A percentile compares a stretch with the other conserved stretches of the same genome.
Evolutionary conservation across 35 echinoderm and acorn worm species (phyloP).

Genomic region (Chiridota heheva): DNA sequence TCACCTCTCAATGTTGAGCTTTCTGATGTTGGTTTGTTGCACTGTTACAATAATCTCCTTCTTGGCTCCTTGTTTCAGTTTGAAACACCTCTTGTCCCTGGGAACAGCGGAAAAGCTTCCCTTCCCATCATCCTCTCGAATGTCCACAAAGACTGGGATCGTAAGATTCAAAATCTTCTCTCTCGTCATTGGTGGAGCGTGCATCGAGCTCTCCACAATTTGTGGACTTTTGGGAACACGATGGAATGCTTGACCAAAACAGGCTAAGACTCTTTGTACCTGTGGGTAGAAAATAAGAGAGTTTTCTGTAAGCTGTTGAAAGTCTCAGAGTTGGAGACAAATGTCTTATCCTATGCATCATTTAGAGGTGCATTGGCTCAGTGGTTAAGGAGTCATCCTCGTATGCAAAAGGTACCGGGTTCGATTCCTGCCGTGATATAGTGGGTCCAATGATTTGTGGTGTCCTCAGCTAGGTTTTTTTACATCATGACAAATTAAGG

Average conservation of each 20-base stretch:
- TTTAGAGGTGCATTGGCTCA: no score
- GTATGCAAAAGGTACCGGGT: no score
- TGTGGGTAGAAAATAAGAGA: constrained; percentile 12
- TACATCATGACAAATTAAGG: no score
- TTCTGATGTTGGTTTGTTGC: constrained; percentile 59
- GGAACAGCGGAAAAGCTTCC: constrained; percentile 79
- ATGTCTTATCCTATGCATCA: no score
- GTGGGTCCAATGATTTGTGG: no score
- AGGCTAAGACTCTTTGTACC: constrained; percentile 90
- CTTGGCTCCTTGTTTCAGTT: constrained; percentile 75
- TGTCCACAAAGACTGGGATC: constrained; percentile 86
- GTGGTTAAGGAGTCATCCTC: no score
- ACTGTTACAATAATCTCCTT: constrained; percentile 89
- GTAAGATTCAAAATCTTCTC: constrained; percentile 69
- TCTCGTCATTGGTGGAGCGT: constrained; percentile 29
- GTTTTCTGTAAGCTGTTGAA: background rate
- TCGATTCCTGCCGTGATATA: no score
- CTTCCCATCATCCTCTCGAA: constrained; percentile 93
- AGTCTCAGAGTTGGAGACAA: background rate
- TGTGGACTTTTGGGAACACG: constrained; percentile 81
- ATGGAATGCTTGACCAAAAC: constrained; percentile 93
- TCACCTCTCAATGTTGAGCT: constrained; percentile 90
- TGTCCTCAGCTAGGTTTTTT: no score
- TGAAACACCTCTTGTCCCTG: constrained; percentile 89
- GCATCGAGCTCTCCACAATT: constrained; percentile 68